Conservation (phyloP, 2,797 vertebrate species). For the Tamandua tetradactyla region DNA sequence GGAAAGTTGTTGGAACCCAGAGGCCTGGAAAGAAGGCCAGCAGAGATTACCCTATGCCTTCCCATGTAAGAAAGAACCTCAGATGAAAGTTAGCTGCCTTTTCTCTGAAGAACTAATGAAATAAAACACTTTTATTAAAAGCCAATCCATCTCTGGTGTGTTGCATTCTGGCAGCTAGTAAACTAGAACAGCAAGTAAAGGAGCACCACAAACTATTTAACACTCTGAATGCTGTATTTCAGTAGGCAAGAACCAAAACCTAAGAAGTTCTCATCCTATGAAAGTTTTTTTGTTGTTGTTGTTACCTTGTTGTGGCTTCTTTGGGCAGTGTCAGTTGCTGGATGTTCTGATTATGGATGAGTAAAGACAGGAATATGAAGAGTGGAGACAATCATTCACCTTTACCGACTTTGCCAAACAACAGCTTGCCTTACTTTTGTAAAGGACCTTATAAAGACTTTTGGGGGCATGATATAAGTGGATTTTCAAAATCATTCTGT, state of each 20-base stretch:
- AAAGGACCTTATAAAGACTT: not conserved
- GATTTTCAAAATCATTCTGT: not conserved
- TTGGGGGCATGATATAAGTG: not conserved
- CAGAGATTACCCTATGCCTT: no score
- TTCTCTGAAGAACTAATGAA: no score
- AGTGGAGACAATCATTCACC: not conserved
- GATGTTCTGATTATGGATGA: not conserved
- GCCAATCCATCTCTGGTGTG: no score
- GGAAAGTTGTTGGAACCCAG: no score
- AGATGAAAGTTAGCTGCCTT: no score
- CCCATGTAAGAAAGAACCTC: no score
- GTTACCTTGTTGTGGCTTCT: not conserved
- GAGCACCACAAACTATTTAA: not conserved
- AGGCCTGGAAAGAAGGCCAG: no score
- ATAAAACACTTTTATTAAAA: no score
- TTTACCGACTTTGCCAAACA: not conserved
- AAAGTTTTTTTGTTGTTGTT: not conserved
- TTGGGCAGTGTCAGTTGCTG: fast-evolving
- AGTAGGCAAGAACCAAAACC: not conserved
- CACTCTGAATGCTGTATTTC: not conserved
- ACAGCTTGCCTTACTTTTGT: not conserved
- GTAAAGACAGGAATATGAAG: no score
- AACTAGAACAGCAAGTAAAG: not conserved
- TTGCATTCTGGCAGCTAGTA: no score
- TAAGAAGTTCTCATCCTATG: not conserved